Percentiles rank a stretch among this genome's conserved stretches.
Conservation (phyloP, 2,797 vertebrate genomes). For the Novumbra hubbsi region DNA sequence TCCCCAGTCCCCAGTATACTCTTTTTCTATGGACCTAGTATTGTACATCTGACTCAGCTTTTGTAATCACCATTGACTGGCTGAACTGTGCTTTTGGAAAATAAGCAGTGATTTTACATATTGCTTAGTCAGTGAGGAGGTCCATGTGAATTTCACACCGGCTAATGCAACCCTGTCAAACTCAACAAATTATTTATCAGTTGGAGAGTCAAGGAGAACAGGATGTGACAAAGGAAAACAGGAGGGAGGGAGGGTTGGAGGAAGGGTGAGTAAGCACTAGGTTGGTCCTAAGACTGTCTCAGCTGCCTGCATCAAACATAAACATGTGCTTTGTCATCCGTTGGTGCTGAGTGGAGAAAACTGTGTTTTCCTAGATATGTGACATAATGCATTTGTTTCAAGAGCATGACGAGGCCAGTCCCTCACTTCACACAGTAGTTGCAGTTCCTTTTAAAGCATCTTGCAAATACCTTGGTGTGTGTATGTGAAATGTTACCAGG, state of each 20-base stretch:
- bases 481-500: conserved; percentile 67
- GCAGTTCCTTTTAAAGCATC: not conserved
- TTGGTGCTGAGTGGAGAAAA: conserved; percentile 18
- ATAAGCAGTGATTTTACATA: not conserved
- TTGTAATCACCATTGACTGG: not conserved
- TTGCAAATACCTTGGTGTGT: not conserved
- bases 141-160: not conserved
- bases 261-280: conserved; percentile 14
- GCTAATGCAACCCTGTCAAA: conserved; percentile 1
- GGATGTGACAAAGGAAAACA: conserved; percentile 14
- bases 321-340: not conserved
- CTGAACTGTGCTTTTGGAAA: not conserved
- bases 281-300: conserved; percentile 33
- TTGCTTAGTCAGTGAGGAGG: conserved; percentile 1
- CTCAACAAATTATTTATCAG: conserved; percentile 1
- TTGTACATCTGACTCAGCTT: conserved; percentile 1
- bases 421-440: not conserved
- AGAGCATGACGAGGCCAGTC: not conserved
- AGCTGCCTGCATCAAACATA: conserved; percentile 36
- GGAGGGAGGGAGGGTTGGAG: not conserved
- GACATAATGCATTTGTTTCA: not conserved
- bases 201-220: conserved; percentile 6
- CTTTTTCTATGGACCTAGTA: not conserved
- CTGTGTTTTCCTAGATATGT: not conserved
- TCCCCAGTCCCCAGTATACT: too few species aligned